Evolutionary conservation across 53 echinoderm and acorn worm species (phyloP), one percentile per base, ranked within the genome.

Genomic region (Luidia sarsii): DNA sequence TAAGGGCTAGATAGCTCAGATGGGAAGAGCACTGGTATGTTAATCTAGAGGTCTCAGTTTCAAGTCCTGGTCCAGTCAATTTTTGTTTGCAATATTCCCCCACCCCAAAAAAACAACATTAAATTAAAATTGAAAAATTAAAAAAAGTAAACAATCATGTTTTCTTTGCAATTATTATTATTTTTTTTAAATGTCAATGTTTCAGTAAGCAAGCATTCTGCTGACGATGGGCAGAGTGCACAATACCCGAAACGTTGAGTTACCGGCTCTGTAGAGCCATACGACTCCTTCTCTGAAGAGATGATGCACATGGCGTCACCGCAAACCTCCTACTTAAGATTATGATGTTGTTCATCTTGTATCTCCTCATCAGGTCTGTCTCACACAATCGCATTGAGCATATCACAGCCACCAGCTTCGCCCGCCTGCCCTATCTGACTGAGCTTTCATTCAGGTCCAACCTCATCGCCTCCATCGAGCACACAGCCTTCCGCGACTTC

Each of bases 401-500:
- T 30, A 71, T 92, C 18, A 65, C 51, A 0, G 45, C 85, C 29
- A 31, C 62, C 57, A 62, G 88, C 4, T 92, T 88, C 81, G 57
- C 68, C 1, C 85, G 85, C 4, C 82, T 85, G 0, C 18, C 31
- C 4, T n/a, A 65, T 0, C 77, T 91, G n/a, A 18, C 23, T 8
- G 50, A 25, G 43, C 34, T 91, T 18, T 30, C 53, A 11, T 70
- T 91, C 15, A 25, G 33, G 13, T 55, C 62, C 16, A 92, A 92
- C 63, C 70, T 65, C 34, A 85, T 92, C 25, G 39, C 49, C 0
- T 59, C 64, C 25, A 66, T 88, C n/a, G 81, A 59, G 8, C 45
- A 60, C n/a, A 49, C 65, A 6, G 82, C 88, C 0, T 92, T 92
- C 68, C 53, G 48, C 22, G 81, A 88, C 75, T 43, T 92, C 10